A percentile compares a stretch with the other conserved stretches of the same genome.
phyloP scores from a whole-genome alignment of 2,888 invertebrate genomes.

The Aproaerema taeniolella region DNA sequence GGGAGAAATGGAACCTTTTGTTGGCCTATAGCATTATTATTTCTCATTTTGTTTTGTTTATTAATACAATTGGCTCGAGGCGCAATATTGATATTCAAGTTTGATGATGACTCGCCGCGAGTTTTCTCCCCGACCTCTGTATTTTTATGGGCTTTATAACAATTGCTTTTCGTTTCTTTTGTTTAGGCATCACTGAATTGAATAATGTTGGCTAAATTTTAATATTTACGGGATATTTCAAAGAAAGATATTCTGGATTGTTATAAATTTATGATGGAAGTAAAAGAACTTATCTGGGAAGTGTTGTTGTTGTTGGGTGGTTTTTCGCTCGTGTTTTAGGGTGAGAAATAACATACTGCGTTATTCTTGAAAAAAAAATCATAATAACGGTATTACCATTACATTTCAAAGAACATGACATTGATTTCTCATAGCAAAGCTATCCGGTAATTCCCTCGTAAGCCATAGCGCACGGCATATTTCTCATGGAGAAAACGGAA shows the following conservation, averaged over 20 bases:
- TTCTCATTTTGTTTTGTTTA: slow-evolving; percentile 78
- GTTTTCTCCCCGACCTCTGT: slow-evolving; percentile 60
- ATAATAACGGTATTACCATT: no score
- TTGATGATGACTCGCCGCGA: slow-evolving; percentile 71
- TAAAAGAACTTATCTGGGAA: background rate
- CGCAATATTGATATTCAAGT: slow-evolving; percentile 78
- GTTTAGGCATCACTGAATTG: slow-evolving; percentile 40
- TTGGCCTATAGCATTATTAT: slow-evolving; percentile 77
- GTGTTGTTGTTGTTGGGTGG: background rate
- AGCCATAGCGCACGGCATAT: slow-evolving; percentile 55
- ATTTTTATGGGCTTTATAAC: slow-evolving; percentile 68
- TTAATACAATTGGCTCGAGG: slow-evolving; percentile 77
- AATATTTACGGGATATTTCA: slow-evolving; percentile 9
- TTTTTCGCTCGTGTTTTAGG: no score
- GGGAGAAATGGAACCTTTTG: slow-evolving; percentile 78
- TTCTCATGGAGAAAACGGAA: slow-evolving; percentile 66
- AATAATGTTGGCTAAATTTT: slow-evolving; percentile 23
- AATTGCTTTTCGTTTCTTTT: slow-evolving; percentile 54
- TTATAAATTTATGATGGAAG: background rate
- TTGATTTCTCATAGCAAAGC: slow-evolving; percentile 12
- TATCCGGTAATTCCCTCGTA: slow-evolving; percentile 12
- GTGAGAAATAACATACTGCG: no score
- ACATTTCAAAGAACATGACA: slow-evolving; percentile 10
- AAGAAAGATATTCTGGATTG: background rate
- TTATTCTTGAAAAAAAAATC: no score